Percentiles rank a stretch among this genome's conserved stretches.
Conservation (phyloP, 2,797 vertebrate genomes). For the Hafferia zeledoni region DNA sequence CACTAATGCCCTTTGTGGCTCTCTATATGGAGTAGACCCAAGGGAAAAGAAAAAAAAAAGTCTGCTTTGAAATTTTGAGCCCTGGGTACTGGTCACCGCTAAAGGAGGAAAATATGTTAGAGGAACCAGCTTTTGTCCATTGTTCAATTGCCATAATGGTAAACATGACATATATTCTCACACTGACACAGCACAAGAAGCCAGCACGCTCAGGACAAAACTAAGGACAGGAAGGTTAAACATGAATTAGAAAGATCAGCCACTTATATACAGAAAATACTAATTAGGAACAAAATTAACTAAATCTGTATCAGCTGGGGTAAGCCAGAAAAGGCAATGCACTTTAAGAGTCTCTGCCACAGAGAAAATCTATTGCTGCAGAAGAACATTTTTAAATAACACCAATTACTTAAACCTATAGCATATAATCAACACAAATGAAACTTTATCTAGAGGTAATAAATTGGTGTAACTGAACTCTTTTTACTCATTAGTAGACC, state of each 20-base stretch:
- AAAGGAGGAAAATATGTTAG: neutral
- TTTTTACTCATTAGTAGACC: constrained; percentile 43
- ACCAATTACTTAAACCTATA: constrained; percentile 2
- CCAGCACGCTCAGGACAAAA: neutral
- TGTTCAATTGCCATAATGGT: neutral
- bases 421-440: constrained; percentile 28
- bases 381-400: neutral
- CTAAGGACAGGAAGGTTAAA: neutral
- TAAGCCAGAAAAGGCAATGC: neutral
- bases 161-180: neutral
- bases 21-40: neutral
- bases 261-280: neutral
- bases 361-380: neutral
- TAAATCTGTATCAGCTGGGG: neutral
- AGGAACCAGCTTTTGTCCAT: neutral
- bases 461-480: constrained; percentile 27
- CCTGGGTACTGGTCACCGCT: neutral
- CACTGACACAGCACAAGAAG: neutral
- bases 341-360: neutral
- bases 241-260: neutral
- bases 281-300: neutral
- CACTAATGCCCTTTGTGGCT: neutral
- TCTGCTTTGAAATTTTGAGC: neutral
- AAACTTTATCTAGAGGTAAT: constrained; percentile 26
- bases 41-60: neutral